Conservation (phyloP, 2,888 invertebrate genomes). For the Hydrotaea cyrtoneurina region DNA sequence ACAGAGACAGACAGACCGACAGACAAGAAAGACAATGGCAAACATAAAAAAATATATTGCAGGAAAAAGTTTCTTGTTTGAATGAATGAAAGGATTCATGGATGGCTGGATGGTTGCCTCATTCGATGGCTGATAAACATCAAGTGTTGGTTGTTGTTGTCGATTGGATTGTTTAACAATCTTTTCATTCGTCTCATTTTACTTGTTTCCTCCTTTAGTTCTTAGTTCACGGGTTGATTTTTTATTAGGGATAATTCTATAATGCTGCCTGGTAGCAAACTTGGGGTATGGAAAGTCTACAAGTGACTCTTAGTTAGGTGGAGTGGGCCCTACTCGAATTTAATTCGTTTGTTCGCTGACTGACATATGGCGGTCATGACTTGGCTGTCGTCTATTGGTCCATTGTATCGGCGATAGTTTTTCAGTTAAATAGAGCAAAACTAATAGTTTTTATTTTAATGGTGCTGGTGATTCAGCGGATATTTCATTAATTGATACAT, state of each 20-base stretch:
- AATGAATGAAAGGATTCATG: neutral
- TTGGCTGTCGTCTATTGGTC: neutral
- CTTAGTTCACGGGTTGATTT: neutral
- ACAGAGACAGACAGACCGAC: too few species aligned
- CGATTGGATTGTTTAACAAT: conserved; percentile 7
- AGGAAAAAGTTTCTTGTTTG: neutral
- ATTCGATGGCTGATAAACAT: conserved; percentile 1
- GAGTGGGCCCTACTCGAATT: neutral
- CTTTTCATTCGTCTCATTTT: too few species aligned
- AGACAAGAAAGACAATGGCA: neutral
- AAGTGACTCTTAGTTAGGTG: neutral
- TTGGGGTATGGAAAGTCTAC: neutral
- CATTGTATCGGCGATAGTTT: neutral
- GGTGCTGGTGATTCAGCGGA: neutral
- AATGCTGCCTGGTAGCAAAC: neutral
- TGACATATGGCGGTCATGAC: neutral
- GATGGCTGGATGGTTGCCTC: neutral
- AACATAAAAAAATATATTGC: neutral
- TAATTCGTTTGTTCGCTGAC: neutral
- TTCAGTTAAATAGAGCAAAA: neutral
- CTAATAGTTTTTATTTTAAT: neutral
- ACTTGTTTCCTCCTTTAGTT: neutral
- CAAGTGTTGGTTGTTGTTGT: conserved; percentile 1
- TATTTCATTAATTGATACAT: too few species aligned
- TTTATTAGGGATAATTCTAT: neutral